Conservation (phyloP, 2,888 invertebrate genomes). For the Steinernema hermaphroditum region DNA sequence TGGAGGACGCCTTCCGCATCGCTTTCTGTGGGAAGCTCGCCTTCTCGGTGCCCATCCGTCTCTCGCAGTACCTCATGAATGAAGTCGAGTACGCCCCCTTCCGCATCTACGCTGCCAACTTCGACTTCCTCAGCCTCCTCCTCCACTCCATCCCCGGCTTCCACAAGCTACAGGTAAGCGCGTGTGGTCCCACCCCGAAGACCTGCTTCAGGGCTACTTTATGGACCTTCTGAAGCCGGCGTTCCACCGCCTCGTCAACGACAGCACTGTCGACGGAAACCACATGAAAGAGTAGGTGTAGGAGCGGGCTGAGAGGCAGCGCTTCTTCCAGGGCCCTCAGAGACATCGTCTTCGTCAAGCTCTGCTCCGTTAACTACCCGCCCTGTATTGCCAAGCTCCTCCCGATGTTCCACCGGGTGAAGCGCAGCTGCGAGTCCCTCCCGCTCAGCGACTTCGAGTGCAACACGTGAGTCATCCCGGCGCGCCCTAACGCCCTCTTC, state of each 20-base stretch:
- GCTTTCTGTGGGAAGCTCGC: constrained; percentile 73
- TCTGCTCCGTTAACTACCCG: constrained; percentile 22
- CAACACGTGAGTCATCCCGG: constrained; percentile 15
- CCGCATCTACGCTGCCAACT: constrained; percentile 20
- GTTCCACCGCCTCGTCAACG: constrained; percentile 20
- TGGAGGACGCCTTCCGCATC: constrained; percentile 78
- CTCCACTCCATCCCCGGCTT: constrained; percentile 21
- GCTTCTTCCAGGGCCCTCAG: neutral
- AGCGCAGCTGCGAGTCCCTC: neutral
- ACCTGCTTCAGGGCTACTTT: neutral
- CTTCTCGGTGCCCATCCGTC: constrained; percentile 48
- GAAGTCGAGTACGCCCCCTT: constrained; percentile 41
- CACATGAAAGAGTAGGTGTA: constrained; percentile 29
- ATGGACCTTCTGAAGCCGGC: constrained; percentile 24
- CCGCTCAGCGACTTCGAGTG: constrained; percentile 20
- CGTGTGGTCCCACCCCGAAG: neutral
- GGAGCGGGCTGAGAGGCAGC: neutral
- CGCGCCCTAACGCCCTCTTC: too few species aligned
- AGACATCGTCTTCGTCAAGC: constrained; percentile 26
- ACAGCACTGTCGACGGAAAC: constrained; percentile 25
- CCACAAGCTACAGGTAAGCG: constrained; percentile 10
- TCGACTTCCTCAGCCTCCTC: constrained; percentile 17
- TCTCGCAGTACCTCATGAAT: constrained; percentile 59
- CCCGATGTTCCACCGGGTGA: constrained; percentile 15
- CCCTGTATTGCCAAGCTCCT: constrained; percentile 9